Evolutionary conservation across 2,113 vertebrate species (phyloP).

Genomic region (Tragelaphus buxtoni): DNA sequence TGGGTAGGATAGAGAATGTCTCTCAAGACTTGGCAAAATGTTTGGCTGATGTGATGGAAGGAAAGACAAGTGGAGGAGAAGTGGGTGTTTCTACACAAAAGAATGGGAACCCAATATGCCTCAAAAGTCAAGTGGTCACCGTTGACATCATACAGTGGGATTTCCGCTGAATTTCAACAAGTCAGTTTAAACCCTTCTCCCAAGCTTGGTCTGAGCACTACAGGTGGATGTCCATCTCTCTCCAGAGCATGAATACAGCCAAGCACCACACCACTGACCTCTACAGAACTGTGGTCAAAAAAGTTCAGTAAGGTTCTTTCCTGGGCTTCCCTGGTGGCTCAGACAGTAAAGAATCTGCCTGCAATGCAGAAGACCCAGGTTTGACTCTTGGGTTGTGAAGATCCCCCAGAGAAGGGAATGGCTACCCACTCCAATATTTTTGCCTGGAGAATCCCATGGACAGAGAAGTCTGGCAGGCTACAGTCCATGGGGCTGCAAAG

Average conservation of each 20-base stretch:
- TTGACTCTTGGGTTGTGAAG: neutral
- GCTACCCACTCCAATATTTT: neutral
- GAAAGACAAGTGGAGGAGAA: neutral
- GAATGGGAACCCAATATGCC: neutral
- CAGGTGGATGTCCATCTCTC: neutral
- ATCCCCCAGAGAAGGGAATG: neutral
- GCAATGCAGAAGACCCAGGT: neutral
- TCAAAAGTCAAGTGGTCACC: neutral
- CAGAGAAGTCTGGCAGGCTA: neutral
- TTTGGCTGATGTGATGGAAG: neutral
- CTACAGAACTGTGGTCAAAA: fast-evolving
- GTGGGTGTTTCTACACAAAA: neutral
- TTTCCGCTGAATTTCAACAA: neutral
- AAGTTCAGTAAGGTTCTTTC: neutral
- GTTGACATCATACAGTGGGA: neutral
- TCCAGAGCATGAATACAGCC: neutral
- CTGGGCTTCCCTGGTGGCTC: neutral
- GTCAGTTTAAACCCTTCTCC: neutral
- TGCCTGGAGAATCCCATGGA: neutral
- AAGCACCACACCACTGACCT: neutral
- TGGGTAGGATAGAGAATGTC: neutral
- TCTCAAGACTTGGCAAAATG: neutral
- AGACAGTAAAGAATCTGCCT: neutral
- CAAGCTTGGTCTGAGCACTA: neutral
- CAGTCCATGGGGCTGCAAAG: neutral